Evolutionary conservation across 2,888 invertebrate species (phyloP), one percentile per base, ranked within the genome.

Genomic region (Scaptomyza tumidula): DNA sequence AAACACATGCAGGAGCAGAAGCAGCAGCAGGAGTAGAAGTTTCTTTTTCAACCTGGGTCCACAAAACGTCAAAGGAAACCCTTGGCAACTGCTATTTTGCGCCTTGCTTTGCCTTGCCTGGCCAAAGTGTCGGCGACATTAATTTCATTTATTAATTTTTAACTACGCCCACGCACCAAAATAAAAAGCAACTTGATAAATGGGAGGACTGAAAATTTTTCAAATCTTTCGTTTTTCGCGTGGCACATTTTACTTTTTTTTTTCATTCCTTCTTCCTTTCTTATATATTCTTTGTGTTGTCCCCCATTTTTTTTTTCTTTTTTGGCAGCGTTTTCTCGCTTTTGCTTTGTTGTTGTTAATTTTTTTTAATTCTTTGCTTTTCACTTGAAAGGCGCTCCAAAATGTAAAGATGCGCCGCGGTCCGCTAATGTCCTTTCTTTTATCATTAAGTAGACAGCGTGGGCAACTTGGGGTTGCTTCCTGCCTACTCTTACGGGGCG

Each of bases 81-180:
- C 86, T 79, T 87, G 88, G 88, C 73, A 89, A 88, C 89, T 54
- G 74, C 76, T 29, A 66, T 83, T 66, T 54, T 16, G 16, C 57
- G 24, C 41, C 56, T 69, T 33, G 33, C 33, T 59, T 79, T 48
- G 24, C 41, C 56, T 69, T 33, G 33, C 33, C 61, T 79, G 50
- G 68, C 67, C 82, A 75, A 89, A 89, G 86, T 89, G 86, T 86
- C 88, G 85, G 73, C 85, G 81, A 78, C 90, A 89, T 90, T 90
- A 89, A 89, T 89, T 90, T 90, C 86, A 89, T 89, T 89, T 89
- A 89, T 89, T 89, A 89, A 89, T 89, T 89, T 89, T 86, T 88
- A 84, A 84, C 83, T 84, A 84, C 83, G 89, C 89, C 89, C 87
- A 75, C 85, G 85, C 87, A 83, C 71, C 60, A 68, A 84, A 84